Conservation (phyloP, 1,140 invertebrate species). For the Ceratitis capitata region DNA sequence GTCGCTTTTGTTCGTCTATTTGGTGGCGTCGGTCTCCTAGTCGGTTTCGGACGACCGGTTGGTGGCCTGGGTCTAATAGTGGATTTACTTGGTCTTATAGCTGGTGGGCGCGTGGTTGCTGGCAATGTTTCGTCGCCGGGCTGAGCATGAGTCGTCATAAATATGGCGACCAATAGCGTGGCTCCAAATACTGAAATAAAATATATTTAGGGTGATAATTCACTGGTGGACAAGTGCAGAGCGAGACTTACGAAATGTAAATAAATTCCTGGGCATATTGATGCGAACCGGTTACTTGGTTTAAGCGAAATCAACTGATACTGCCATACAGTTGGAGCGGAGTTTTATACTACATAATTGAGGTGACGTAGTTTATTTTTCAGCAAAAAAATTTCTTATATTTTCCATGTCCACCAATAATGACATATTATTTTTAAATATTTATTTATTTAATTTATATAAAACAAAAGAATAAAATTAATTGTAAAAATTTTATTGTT, state of each 20-base stretch:
- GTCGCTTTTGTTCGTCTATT: not conserved
- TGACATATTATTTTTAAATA: no score
- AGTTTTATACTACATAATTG: not conserved
- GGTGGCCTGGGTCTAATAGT: not conserved
- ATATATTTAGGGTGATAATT: not conserved
- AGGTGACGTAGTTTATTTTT: no score
- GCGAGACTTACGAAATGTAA: not conserved
- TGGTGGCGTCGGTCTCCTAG: not conserved
- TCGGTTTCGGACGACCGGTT: no score
- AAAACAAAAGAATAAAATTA: no score
- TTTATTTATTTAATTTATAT: no score
- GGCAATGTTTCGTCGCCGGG: not conserved
- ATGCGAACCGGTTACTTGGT: not conserved
- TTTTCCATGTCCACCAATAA: no score
- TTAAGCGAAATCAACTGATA: not conserved
- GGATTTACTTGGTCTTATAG: not conserved
- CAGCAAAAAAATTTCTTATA: no score
- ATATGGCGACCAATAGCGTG: not conserved
- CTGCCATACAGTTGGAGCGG: not conserved
- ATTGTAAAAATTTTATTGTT: no score
- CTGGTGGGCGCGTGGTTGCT: not conserved
- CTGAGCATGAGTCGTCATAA: not conserved
- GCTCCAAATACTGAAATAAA: not conserved
- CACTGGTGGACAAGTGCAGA: no score
- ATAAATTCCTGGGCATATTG: not conserved